Evolutionary conservation across 2,797 vertebrate species (phyloP).

Genomic region (Urocyon cinereoargenteus): DNA sequence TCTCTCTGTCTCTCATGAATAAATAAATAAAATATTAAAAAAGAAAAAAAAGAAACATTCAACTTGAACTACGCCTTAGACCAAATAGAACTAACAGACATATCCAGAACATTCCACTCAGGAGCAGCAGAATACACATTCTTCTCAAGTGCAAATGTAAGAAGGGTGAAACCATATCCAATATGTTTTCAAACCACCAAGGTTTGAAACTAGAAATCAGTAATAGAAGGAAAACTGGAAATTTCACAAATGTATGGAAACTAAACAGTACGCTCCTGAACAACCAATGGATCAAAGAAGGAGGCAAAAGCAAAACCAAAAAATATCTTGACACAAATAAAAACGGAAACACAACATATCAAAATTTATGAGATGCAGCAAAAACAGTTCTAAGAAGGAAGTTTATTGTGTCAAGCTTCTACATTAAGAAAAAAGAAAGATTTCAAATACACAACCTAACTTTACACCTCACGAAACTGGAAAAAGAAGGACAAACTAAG

Average conservation of each 20-base stretch:
- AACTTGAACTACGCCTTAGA: not conserved
- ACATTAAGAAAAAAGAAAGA: not conserved
- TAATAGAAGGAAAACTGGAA: not conserved
- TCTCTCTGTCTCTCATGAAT: too few species aligned
- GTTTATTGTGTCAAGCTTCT: not conserved
- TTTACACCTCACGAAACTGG: not conserved
- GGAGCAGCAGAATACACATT: not conserved
- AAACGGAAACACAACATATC: not conserved
- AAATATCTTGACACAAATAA: not conserved
- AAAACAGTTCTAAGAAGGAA: not conserved
- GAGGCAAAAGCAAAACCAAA: not conserved
- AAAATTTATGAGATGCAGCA: not conserved
- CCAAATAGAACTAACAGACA: not conserved
- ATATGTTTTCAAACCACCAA: not conserved
- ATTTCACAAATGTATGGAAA: not conserved
- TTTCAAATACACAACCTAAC: not conserved
- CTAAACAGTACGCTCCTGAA: not conserved
- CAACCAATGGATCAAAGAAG: not conserved
- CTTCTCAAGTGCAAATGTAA: not conserved
- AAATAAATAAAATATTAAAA: too few species aligned
- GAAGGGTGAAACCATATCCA: not conserved
- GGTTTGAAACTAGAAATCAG: not conserved
- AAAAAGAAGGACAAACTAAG: not conserved
- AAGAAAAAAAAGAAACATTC: not conserved
- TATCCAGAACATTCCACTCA: not conserved